Evolutionary conservation across 2,888 invertebrate species (phyloP), one percentile per base, ranked within the genome.

Genomic region (Morpho deidamia): DNA sequence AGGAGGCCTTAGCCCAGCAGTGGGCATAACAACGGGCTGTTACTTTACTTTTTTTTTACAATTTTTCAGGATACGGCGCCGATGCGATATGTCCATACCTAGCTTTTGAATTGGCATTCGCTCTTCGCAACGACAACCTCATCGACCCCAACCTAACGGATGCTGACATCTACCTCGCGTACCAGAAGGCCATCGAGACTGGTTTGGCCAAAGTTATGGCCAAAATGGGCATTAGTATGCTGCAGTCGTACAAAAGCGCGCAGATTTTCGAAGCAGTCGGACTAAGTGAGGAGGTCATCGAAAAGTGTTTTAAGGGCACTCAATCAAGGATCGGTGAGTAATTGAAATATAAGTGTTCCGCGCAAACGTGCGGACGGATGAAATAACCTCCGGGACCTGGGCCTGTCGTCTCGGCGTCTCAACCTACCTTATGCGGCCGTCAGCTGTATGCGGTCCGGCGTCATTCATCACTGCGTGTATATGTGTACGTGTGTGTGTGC

Each of bases 221-320:
- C 7, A 99, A 99, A 83, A 99, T 99, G 99, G 99, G 99, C 54
- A 99, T 99, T 74, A 98, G 98, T 54, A 99, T 99, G 0, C 89
- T 99, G 40, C 99, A 99, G 79, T 99, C 98, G 0, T 99, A 99
- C 86, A 99, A 99, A 90, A 97, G 98, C 61, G 99, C 99, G 0
- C 99, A 99, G 89, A 99, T 99, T 69, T 99, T 99, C 76, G 99
- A 99, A 83, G 99, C 99, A 0, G 98, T 99, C 8, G 99, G 99
- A 0, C 83, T 99, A 44, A 94, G 95, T 39, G 93, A 95, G 56
- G 98, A 99, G 70, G 96, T 99, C 0, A 93, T 99, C 58, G 95
- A 98, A 55, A 96, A 96, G 71, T 99, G 99, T 81, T 99, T 99
- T 90, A 95, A 91, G 83, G 92, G 92, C 60, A 93, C 93, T 0